Evolutionary conservation across 2,888 invertebrate genomes (phyloP).

Genomic region (Cancer borealis): DNA sequence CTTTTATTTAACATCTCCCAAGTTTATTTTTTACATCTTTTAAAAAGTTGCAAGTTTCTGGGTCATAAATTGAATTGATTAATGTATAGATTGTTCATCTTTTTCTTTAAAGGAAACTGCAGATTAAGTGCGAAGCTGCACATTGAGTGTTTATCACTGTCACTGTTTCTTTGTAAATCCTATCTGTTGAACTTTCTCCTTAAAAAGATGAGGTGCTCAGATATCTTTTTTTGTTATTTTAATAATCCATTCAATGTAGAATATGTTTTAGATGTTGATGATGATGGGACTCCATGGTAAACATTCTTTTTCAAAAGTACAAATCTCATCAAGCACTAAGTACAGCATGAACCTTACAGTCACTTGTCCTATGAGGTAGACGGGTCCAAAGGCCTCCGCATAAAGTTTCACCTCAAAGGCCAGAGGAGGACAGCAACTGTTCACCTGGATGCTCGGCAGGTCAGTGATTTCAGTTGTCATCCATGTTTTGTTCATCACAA

Average conservation of each 20-base stretch:
- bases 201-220: no score
- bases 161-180: no score
- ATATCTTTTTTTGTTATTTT: no score
- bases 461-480: slow-evolving; percentile 79
- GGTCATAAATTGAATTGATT: neutral
- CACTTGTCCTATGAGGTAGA: slow-evolving; percentile 88
- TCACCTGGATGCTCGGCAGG: slow-evolving; percentile 91
- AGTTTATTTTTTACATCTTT: neutral
- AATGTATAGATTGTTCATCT: no score
- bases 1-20: neutral
- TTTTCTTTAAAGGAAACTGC: no score
- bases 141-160: no score
- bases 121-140: no score
- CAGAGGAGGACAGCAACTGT: slow-evolving; percentile 90
- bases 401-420: slow-evolving; percentile 95
- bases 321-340: neutral
- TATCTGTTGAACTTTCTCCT: no score
- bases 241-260: neutral
- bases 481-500: neutral
- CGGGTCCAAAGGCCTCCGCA: slow-evolving; percentile 89
- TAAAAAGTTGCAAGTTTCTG: neutral
- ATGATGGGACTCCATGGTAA: neutral
- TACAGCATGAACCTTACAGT: slow-evolving; percentile 79
- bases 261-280: neutral
- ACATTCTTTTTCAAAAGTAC: neutral